Evolutionary conservation across 2,113 vertebrate species (phyloP).

Genomic region (Grallaria varia): DNA sequence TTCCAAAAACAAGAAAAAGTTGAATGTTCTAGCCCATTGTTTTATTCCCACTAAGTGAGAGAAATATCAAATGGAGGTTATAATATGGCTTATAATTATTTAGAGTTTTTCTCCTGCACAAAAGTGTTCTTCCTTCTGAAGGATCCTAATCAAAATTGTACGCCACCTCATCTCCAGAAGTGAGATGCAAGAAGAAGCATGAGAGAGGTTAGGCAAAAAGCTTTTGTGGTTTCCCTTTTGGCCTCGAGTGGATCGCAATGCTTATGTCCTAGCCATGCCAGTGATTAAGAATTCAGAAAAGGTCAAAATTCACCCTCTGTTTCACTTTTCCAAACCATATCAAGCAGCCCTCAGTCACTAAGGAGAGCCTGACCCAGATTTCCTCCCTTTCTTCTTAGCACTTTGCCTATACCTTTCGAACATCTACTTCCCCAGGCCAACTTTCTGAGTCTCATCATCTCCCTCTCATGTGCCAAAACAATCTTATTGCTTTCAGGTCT

Average conservation of each 20-base stretch:
- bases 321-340: neutral
- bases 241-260: neutral
- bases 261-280: neutral
- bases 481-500: constrained; percentile 48
- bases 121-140: neutral
- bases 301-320: neutral
- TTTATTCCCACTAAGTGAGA: neutral
- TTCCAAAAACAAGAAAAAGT: neutral
- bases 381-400: constrained; percentile 41
- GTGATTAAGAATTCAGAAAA: neutral
- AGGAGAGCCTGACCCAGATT: constrained; percentile 61
- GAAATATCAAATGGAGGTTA: neutral
- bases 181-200: neutral
- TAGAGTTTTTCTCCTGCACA: neutral
- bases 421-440: constrained; percentile 46
- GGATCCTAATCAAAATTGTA: neutral
- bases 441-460: constrained; percentile 33
- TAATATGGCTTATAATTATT: neutral
- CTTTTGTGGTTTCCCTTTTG: neutral
- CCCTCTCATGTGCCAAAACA: constrained; percentile 40
- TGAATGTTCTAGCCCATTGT: neutral
- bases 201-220: neutral
- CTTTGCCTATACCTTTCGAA: neutral
- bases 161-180: neutral
- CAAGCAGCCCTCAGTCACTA: constrained; percentile 4